phyloP scores from a whole-genome alignment of 2,113 vertebrate genomes.

The Forbesichthys agassizii region DNA sequence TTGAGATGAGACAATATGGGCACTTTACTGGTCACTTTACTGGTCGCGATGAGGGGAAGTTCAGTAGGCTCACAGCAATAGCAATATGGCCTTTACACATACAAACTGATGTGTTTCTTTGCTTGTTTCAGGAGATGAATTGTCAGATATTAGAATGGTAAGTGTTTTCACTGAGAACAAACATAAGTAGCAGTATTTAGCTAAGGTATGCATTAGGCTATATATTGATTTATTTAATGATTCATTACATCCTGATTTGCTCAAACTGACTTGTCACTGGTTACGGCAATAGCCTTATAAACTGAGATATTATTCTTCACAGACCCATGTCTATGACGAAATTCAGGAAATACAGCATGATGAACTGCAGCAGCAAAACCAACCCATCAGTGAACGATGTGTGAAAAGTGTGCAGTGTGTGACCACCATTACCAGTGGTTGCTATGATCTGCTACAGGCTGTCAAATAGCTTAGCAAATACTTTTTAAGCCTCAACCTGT shows the following conservation, averaged over 20 bases:
- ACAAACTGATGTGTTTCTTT: background rate
- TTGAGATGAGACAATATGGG: too few species aligned
- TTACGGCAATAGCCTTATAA: too few species aligned
- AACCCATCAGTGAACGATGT: background rate
- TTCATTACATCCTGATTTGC: too few species aligned
- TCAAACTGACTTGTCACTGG: too few species aligned
- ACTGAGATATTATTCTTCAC: background rate
- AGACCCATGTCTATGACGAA: slow-evolving; percentile 49
- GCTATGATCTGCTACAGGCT: slow-evolving; percentile 57
- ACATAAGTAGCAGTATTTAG: background rate
- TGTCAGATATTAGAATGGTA: slow-evolving; percentile 44
- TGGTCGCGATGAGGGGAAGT: too few species aligned
- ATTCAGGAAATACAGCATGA: slow-evolving; percentile 18
- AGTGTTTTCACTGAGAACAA: background rate
- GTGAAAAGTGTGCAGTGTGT: too few species aligned
- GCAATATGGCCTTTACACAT: background rate
- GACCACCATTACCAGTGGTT: slow-evolving; percentile 1
- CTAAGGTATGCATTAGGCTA: background rate
- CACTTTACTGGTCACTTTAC: too few species aligned
- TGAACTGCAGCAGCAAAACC: background rate
- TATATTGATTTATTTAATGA: too few species aligned
- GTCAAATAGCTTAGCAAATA: slow-evolving; percentile 25
- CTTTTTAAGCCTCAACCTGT: too few species aligned
- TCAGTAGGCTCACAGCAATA: background rate
- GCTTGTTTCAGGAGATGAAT: slow-evolving; percentile 27